Percentiles rank a stretch among this genome's conserved stretches.
Conservation (phyloP, 1,140 invertebrate genomes). For the Bilobella aurantiaca region DNA sequence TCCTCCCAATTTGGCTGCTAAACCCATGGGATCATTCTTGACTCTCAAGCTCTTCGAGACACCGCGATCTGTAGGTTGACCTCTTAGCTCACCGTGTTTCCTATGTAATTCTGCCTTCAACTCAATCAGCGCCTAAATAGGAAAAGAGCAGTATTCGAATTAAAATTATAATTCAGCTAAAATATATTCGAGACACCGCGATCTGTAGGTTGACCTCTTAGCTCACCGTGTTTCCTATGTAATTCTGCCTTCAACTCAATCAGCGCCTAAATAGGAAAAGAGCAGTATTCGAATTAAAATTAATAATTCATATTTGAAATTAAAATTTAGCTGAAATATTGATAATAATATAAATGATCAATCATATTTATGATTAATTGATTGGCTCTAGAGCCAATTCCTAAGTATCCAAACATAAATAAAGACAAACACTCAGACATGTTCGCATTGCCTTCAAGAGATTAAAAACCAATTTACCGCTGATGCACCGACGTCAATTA, state of each 20-base stretch:
- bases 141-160: not conserved
- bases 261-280: slow-evolving; percentile 9
- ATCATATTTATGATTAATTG: no score
- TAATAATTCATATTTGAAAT: not conserved
- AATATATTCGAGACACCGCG: slow-evolving; percentile 7
- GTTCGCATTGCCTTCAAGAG: no score
- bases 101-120: slow-evolving; percentile 60
- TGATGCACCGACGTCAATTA: slow-evolving; percentile 20
- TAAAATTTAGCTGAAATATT: not conserved
- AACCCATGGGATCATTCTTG: not conserved
- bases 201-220: slow-evolving; percentile 45
- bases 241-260: slow-evolving; percentile 56
- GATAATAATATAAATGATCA: not conserved
- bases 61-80: slow-evolving; percentile 38
- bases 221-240: slow-evolving; percentile 62
- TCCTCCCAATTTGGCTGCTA: slow-evolving; percentile 23
- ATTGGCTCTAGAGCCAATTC: no score
- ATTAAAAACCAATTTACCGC: slow-evolving; percentile 23
- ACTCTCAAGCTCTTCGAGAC: slow-evolving; percentile 1
- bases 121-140: slow-evolving; percentile 22
- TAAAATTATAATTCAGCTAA: not conserved
- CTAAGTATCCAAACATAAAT: no score
- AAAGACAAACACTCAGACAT: no score
- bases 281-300: not conserved
- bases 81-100: slow-evolving; percentile 62